These are phyloP conservation scores for Papilio polytes DNA, from an alignment of 1,140 invertebrate genomes.

Conservation along the genomic window DNA sequence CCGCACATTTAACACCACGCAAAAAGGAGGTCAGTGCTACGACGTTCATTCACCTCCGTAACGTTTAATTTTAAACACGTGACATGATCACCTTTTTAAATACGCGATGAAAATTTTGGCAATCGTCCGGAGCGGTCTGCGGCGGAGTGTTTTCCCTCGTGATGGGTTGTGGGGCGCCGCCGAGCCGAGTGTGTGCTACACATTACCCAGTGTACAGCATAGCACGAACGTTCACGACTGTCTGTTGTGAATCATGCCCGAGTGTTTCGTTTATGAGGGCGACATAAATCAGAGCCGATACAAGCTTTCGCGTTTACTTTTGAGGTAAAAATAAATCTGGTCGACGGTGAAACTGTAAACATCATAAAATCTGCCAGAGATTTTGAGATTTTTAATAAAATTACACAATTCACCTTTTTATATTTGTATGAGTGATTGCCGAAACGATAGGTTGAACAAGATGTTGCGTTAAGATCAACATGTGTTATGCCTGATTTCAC, in stretches of 20 bases:
- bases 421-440: neutral
- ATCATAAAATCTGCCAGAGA: slow-evolving; percentile 37
- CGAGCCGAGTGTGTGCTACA: neutral
- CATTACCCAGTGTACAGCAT: neutral
- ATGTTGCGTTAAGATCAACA: neutral
- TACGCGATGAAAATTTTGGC: slow-evolving; percentile 69
- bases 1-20: slow-evolving; percentile 94
- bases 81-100: slow-evolving; percentile 65
- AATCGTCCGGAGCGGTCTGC: slow-evolving; percentile 53
- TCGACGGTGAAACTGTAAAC: slow-evolving; percentile 38
- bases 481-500: neutral
- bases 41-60: slow-evolving; percentile 71
- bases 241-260: slow-evolving; percentile 64
- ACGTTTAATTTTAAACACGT: slow-evolving; percentile 65
- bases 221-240: slow-evolving; percentile 38
- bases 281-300: slow-evolving; percentile 64
- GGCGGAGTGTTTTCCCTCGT: slow-evolving; percentile 39
- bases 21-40: slow-evolving; percentile 91
- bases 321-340: slow-evolving; percentile 67
- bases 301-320: slow-evolving; percentile 65
- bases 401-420: slow-evolving; percentile 1
- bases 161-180: neutral
- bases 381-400: slow-evolving; percentile 3
- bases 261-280: slow-evolving; percentile 66
- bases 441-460: neutral